Base-by-base conservation (phyloP, 2,113 vertebrate species). In the Takifugu flavidus region DNA sequence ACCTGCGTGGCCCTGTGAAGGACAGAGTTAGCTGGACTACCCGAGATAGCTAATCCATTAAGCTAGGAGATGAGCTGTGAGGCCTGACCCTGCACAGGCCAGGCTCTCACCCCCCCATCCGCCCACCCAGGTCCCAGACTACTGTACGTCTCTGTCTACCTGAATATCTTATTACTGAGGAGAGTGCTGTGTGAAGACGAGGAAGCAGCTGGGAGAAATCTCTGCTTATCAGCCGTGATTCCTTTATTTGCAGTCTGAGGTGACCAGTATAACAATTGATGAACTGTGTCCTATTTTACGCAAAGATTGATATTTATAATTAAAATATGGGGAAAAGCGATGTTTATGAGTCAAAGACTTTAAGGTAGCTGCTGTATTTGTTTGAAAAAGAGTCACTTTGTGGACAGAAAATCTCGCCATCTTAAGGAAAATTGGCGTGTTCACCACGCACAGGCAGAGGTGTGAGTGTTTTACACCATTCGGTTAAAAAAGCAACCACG, bases 11-110 rank as follows among this genome's bases (percentile, higher is more conserved):
- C 71, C 65, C 66, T 57, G 86, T 84, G 75, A 86, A 88, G 84
- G 86, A 82, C 86, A 60, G 59, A 63, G 74, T 75, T 79, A 66
- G 73, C 73, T 62, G 72, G 27, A 60, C 73, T 53, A 74, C 73
- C 78, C 68, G 68, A 76, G 82, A 78, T 66, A 82, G 81, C 80
- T 88, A 89, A 89, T 88, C 86, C 86, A 85, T 78, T 86, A 83
- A 83, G 79, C 87, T 81, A 79, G 78, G 80, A 78, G 83, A 83
- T 89, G 84, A 89, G 84, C 86, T 74, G 78, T 59, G 70, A 79
- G 72, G 75, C 75, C 70, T 87, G 76, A 86, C 74, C 82, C 72
- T 2, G 34, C 53, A 42, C 52, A 56, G 62, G 65, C 65, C 63
- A 60, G 64, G 60, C 65, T 72, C 27, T 55, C 64, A 70, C 54